Evolutionary conservation across 2,888 invertebrate genomes (phyloP).

Genomic region (Erannis defoliaria): DNA sequence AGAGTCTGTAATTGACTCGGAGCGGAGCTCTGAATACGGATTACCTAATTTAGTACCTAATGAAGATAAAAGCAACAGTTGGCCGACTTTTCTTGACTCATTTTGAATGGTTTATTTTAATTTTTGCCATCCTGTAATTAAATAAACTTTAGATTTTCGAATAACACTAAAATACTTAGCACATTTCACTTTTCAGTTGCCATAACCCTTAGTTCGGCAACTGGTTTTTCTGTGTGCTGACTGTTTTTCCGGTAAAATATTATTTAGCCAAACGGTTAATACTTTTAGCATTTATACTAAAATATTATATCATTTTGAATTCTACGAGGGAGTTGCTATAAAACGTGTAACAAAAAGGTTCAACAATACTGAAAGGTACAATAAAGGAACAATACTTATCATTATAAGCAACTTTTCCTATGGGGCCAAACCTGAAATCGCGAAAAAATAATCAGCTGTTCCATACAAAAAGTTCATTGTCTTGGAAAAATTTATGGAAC

Average conservation of each 20-base stretch:
- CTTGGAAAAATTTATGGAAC: too few species aligned
- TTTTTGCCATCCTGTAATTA: not conserved
- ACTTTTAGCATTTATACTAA: conserved; percentile 24
- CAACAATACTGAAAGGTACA: too few species aligned
- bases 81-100: conserved; percentile 12
- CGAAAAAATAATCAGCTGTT: too few species aligned
- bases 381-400: too few species aligned
- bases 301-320: too few species aligned
- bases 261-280: conserved; percentile 14
- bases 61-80: conserved; percentile 30
- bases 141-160: not conserved
- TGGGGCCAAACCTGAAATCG: too few species aligned
- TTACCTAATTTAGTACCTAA: conserved; percentile 29
- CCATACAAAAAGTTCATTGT: too few species aligned
- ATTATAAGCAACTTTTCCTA: too few species aligned
- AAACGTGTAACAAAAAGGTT: too few species aligned
- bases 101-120: conserved; percentile 16
- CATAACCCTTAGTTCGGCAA: not conserved
- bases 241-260: conserved; percentile 17
- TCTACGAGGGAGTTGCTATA: conserved; percentile 14
- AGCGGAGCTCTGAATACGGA: conserved; percentile 18
- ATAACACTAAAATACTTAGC: not conserved
- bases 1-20: conserved; percentile 15
- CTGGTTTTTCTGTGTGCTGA: too few species aligned
- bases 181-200: not conserved